phyloP scores from a whole-genome alignment of 2,113 vertebrate species.

The Vimba vimba region DNA sequence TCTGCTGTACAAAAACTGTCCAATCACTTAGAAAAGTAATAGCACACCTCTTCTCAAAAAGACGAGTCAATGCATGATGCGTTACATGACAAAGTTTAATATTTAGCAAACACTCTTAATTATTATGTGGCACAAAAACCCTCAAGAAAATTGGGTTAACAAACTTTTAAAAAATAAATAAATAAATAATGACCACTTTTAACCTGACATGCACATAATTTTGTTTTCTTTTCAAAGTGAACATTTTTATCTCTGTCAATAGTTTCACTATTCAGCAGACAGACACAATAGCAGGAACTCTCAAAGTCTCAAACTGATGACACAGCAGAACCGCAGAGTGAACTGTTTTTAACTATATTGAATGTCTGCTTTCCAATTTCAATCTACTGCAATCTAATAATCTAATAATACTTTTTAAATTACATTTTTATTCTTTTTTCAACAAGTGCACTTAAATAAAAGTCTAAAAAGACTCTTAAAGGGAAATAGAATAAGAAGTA shows the following conservation, averaged over 20 bases:
- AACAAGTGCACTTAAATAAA: not conserved
- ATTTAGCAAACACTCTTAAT: not conserved
- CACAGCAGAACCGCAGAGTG: slow-evolving; percentile 33
- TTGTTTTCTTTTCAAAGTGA: not conserved
- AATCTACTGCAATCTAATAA: not conserved
- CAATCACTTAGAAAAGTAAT: not conserved
- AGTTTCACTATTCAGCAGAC: slow-evolving; percentile 25
- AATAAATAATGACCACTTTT: not conserved
- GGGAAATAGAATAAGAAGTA: not conserved
- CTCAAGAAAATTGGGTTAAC: not conserved
- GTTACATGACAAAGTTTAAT: not conserved
- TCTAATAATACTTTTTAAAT: not conserved
- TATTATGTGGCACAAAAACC: not conserved
- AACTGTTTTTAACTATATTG: not conserved
- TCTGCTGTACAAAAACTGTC: not conserved
- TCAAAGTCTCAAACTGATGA: slow-evolving; percentile 45
- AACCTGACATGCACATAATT: not conserved
- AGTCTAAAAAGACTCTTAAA: not conserved
- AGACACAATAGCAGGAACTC: slow-evolving; percentile 58
- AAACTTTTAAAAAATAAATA: not conserved
- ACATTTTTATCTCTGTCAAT: not conserved
- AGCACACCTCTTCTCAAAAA: not conserved
- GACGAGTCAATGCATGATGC: not conserved
- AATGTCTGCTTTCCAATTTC: not conserved
- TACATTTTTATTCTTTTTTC: not conserved